Evolutionary conservation across 2,113 vertebrate species (phyloP).

Genomic region (Corynorhinus townsendii): DNA sequence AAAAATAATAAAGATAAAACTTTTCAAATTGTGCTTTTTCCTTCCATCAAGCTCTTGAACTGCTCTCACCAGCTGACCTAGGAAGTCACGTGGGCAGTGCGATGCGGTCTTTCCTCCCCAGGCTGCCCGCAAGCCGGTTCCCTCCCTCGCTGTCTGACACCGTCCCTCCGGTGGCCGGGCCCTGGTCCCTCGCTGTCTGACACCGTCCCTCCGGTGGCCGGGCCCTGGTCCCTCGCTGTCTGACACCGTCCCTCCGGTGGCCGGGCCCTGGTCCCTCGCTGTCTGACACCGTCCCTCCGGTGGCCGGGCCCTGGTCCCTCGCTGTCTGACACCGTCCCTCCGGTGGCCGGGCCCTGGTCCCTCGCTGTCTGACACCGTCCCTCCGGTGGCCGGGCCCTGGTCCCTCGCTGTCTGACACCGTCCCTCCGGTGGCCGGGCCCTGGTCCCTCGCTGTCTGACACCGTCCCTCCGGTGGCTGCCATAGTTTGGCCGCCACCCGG

Average conservation of each 20-base stretch:
- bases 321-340: neutral
- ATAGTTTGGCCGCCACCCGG: too few relatives aligned
- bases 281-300: neutral
- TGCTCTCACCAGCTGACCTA: neutral
- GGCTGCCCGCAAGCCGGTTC: neutral
- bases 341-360: too few relatives aligned
- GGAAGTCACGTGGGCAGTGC: neutral
- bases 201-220: neutral
- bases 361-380: neutral
- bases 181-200: neutral
- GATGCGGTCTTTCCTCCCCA: neutral
- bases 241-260: neutral
- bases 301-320: too few relatives aligned
- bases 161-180: too few relatives aligned
- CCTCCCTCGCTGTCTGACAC: neutral
- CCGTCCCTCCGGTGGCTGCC: neutral
- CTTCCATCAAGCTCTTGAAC: neutral
- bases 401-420: neutral
- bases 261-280: too few relatives aligned
- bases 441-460: neutral
- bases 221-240: neutral
- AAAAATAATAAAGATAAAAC: constrained; percentile 10
- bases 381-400: too few relatives aligned
- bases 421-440: too few relatives aligned
- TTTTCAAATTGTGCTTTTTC: neutral